phyloP scores from a whole-genome alignment of 2,888 invertebrate species.

The Cyclophora punctaria region DNA sequence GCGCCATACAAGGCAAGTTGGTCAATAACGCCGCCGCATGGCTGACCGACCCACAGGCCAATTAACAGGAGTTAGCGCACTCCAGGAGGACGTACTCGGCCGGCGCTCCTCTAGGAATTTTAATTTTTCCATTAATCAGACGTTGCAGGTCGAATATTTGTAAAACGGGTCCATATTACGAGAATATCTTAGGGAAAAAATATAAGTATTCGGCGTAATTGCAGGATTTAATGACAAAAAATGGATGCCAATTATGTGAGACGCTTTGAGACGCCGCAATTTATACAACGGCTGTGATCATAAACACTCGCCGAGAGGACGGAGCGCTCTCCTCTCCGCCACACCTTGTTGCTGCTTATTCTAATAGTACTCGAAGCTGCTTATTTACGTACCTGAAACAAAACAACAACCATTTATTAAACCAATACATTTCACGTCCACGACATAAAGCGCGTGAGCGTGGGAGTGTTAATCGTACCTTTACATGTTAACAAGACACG shows the following conservation, averaged over 20 bases:
- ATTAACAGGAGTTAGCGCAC: slow-evolving; percentile 40
- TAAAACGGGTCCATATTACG: slow-evolving; percentile 4
- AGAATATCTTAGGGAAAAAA: slow-evolving; percentile 3
- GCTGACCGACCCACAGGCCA: slow-evolving; percentile 22
- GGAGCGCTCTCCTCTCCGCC: too few relatives aligned
- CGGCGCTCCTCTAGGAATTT: slow-evolving; percentile 19
- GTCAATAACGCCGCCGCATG: slow-evolving; percentile 17
- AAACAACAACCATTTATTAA: slow-evolving; percentile 14
- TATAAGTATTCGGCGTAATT: neutral
- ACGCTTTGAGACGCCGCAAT: too few relatives aligned
- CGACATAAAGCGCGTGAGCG: slow-evolving; percentile 1
- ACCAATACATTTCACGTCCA: neutral
- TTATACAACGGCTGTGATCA: too few relatives aligned
- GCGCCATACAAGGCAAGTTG: neutral
- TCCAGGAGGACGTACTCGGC: slow-evolving; percentile 25
- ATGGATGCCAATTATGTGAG: too few relatives aligned
- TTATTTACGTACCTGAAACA: slow-evolving; percentile 41
- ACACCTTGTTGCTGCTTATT: too few relatives aligned
- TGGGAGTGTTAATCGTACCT: slow-evolving; percentile 2
- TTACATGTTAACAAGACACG: slow-evolving; percentile 4
- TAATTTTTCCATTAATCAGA: slow-evolving; percentile 25
- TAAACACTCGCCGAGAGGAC: too few relatives aligned
- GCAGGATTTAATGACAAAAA: too few relatives aligned
- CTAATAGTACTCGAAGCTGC: slow-evolving; percentile 2
- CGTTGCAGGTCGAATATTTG: slow-evolving; percentile 11